These are phyloP conservation scores for Acrobasis consociella DNA, from an alignment of 2,888 invertebrate genomes.

Conservation along the genomic window DNA sequence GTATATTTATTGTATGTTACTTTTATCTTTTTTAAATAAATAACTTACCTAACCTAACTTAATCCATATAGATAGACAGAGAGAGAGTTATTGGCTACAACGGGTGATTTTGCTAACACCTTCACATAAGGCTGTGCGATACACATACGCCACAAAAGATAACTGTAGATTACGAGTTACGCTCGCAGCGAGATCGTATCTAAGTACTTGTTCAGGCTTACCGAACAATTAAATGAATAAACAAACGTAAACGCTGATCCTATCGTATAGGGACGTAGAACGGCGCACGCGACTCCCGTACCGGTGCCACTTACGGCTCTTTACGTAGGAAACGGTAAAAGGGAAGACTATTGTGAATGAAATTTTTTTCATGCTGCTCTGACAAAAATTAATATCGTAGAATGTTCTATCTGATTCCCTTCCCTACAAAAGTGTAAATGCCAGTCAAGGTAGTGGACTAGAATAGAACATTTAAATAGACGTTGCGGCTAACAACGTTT, in stretches of 20 bases:
- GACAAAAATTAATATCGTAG: too few species aligned
- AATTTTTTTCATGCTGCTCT: too few species aligned
- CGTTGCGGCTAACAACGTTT: too few species aligned
- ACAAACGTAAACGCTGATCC: conserved; percentile 19
- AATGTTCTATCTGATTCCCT: too few species aligned
- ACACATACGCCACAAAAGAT: conserved; percentile 8
- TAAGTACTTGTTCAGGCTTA: conserved; percentile 18
- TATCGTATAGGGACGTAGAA: conserved; percentile 12
- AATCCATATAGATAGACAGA: too few species aligned
- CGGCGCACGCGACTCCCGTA: conserved; percentile 9
- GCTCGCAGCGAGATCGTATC: conserved; percentile 11
- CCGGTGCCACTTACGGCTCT: conserved; percentile 15
- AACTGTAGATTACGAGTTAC: conserved; percentile 17
- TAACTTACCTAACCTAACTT: too few species aligned
- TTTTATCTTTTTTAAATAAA: too few species aligned
- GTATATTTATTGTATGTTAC: too few species aligned
- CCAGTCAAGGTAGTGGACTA: too few species aligned
- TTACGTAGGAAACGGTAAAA: background rate
- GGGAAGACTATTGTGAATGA: too few species aligned
- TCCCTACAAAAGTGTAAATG: too few species aligned
- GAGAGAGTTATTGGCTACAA: background rate
- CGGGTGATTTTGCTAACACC: background rate
- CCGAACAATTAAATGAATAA: conserved; percentile 23
- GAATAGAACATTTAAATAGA: too few species aligned
- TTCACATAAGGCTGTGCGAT: background rate